These are phyloP conservation scores for Butastur rufipennis DNA, from an alignment of 2,113 vertebrate species.

Conservation along the genomic window DNA sequence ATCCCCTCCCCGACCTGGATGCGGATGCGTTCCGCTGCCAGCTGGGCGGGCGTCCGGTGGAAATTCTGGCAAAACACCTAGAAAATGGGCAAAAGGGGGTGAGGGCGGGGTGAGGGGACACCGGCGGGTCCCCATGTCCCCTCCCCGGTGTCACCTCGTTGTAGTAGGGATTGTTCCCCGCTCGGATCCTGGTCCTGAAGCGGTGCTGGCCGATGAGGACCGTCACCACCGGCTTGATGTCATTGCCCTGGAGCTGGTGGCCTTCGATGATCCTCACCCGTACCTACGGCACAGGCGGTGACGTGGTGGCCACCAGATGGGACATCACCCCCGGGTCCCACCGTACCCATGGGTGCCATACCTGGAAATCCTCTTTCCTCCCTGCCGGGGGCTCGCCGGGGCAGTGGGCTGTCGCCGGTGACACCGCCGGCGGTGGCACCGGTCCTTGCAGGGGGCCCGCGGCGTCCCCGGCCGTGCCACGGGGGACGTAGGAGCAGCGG, in stretches of 20 bases:
- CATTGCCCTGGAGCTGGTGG: not conserved
- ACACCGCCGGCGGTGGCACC: not conserved
- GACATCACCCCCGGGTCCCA: accelerated
- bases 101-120: accelerated
- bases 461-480: accelerated
- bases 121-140: accelerated
- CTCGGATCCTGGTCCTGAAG: not conserved
- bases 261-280: slow-evolving; percentile 17
- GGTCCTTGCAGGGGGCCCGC: accelerated
- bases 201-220: not conserved
- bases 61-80: slow-evolving; percentile 42
- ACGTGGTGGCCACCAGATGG: accelerated
- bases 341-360: accelerated
- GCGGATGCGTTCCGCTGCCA: not conserved
- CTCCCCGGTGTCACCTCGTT: not conserved
- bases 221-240: slow-evolving; percentile 7
- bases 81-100: accelerated
- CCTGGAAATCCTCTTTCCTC: slow-evolving; percentile 30
- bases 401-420: accelerated
- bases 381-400: accelerated
- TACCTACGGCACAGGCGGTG: not conserved
- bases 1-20: not conserved
- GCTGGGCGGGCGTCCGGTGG: not conserved
- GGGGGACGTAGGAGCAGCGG: not conserved
- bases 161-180: slow-evolving; percentile 43